phyloP scores from a whole-genome alignment of 2,797 vertebrate genomes.

The Limosa lapponica region DNA sequence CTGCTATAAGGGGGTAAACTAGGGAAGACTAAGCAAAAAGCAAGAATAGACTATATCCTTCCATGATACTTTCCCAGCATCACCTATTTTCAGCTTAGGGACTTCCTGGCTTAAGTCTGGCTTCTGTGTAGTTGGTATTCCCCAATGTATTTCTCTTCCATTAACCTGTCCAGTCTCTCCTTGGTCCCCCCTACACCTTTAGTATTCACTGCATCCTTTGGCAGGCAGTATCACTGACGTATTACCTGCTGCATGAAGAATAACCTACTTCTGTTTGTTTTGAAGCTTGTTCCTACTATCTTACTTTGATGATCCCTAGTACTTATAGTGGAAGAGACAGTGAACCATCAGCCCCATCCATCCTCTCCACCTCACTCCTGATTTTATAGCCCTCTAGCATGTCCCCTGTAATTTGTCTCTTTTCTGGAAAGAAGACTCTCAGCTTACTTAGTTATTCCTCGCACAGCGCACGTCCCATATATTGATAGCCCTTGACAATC shows the following conservation, averaged over 20 bases:
- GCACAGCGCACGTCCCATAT: slow-evolving; percentile 16
- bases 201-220: neutral
- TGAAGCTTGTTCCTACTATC: neutral
- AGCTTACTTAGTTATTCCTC: slow-evolving; percentile 57
- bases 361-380: slow-evolving; percentile 19
- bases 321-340: slow-evolving; percentile 26
- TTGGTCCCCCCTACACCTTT: neutral
- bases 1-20: neutral
- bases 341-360: slow-evolving; percentile 25
- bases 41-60: neutral
- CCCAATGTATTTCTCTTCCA: neutral
- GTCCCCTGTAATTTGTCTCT: slow-evolving; percentile 28
- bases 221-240: neutral
- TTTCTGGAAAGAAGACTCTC: slow-evolving; percentile 20
- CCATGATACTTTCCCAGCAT: neutral
- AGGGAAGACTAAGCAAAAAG: neutral
- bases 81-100: neutral
- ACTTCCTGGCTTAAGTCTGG: neutral
- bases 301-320: neutral
- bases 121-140: neutral
- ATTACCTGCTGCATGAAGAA: slow-evolving; percentile 4
- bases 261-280: neutral
- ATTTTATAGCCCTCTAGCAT: slow-evolving; percentile 36
- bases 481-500: slow-evolving; percentile 67
- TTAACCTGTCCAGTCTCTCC: neutral